These are phyloP conservation scores for Venturia canescens DNA, from an alignment of 1,140 invertebrate species.

Conservation along the genomic window DNA sequence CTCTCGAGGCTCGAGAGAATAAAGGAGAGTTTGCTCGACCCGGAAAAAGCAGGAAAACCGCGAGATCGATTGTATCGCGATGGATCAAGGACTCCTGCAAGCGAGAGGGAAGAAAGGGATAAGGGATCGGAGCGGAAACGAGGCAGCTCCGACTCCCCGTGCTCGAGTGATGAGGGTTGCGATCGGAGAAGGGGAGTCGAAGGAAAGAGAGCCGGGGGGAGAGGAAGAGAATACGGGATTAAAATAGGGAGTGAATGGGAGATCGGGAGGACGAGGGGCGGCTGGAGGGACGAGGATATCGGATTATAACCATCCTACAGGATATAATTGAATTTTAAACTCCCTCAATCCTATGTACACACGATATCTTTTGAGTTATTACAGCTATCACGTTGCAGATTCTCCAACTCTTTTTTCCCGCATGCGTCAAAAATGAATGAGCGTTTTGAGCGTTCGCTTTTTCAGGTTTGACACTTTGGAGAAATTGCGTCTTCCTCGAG, in stretches of 20 bases:
- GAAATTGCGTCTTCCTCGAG: too few relatives aligned
- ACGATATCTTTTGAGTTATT: constrained; percentile 45
- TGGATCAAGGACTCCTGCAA: constrained; percentile 34
- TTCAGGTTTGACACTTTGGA: too few relatives aligned
- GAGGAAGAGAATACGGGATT: constrained; percentile 46
- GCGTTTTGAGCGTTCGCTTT: neutral
- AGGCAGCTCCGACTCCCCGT: neutral
- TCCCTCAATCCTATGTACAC: constrained; percentile 50
- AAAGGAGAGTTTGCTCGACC: constrained; percentile 18
- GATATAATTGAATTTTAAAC: constrained; percentile 67
- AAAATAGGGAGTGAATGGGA: constrained; percentile 49
- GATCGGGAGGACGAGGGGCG: constrained; percentile 48
- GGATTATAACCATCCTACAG: constrained; percentile 60
- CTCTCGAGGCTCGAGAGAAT: neutral
- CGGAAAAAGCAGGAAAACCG: constrained; percentile 11
- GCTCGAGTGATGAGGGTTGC: constrained; percentile 30
- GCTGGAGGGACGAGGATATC: constrained; percentile 46
- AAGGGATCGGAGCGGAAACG: constrained; percentile 19
- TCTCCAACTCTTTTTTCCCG: neutral
- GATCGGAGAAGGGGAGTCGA: constrained; percentile 3
- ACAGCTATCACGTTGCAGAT: neutral
- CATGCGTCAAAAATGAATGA: neutral
- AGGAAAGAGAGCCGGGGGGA: constrained; percentile 11
- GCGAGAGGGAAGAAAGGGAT: constrained; percentile 25
- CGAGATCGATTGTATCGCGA: constrained; percentile 45